phyloP scores from a whole-genome alignment of 37 sponge, comb jelly and placozoan species.

The Bolinopsis microptera region DNA sequence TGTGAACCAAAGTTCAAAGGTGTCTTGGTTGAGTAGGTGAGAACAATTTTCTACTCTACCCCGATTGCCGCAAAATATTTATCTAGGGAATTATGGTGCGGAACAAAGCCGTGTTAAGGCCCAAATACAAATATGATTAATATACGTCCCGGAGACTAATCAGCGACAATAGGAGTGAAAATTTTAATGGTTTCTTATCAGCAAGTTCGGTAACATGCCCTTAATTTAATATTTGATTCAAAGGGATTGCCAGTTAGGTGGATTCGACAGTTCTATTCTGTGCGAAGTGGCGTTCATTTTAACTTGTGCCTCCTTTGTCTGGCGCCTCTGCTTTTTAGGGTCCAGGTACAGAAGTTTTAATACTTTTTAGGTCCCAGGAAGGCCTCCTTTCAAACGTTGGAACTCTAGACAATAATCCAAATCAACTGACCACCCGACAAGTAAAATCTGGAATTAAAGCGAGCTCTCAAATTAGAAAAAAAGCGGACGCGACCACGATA shows the following conservation, averaged over 20 bases:
- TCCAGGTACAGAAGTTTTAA: not conserved
- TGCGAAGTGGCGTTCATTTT: conserved; percentile 29
- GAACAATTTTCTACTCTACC: conserved; percentile 53
- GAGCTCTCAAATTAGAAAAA: not conserved
- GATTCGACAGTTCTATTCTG: conserved; percentile 39
- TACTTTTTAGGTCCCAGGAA: not conserved
- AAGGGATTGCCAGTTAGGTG: not conserved
- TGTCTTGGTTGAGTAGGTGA: conserved; percentile 49
- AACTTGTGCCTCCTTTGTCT: not conserved
- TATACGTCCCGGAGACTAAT: not conserved
- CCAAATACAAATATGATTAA: conserved; percentile 59
- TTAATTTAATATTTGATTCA: conserved; percentile 57
- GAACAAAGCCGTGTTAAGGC: conserved; percentile 59
- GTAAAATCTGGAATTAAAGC: not conserved
- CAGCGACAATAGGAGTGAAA: conserved; percentile 57
- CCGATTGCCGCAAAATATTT: conserved; percentile 64
- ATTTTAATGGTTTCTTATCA: conserved; percentile 65
- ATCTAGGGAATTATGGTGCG: conserved; percentile 26
- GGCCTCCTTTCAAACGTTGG: not conserved
- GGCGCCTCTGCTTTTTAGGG: not conserved
- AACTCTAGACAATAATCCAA: not conserved
- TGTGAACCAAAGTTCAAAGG: conserved; percentile 5
- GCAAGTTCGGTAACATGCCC: conserved; percentile 50
- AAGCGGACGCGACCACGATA: not conserved
- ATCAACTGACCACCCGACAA: not conserved